Conservation (phyloP, 2,888 invertebrate genomes). For the Parapristionchus giblindavisi region DNA sequence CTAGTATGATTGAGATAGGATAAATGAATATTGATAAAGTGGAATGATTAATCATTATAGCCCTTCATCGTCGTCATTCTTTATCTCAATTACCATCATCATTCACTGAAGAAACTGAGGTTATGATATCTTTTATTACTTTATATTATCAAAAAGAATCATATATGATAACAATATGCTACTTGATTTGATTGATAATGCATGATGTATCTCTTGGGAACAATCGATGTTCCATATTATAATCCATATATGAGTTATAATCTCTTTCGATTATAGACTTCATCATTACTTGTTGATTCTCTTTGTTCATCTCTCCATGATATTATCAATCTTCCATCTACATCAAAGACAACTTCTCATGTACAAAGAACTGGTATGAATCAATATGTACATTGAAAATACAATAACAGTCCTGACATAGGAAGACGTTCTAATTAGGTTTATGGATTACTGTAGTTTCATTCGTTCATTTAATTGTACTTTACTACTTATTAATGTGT, state of each 20-base stretch:
- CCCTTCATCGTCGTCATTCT: constrained; percentile 25
- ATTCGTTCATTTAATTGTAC: too few species aligned
- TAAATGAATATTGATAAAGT: neutral
- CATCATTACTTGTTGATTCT: constrained; percentile 10
- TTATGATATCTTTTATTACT: neutral
- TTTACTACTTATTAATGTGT: too few species aligned
- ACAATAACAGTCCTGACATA: too few species aligned
- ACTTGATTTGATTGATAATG: neutral
- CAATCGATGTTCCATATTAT: neutral
- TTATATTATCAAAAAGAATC: neutral
- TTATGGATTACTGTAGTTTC: too few species aligned
- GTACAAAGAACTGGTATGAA: constrained; percentile 30
- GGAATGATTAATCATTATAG: neutral
- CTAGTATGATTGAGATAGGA: too few species aligned
- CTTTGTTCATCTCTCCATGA: constrained; percentile 34
- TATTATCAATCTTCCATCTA: neutral
- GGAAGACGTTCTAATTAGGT: too few species aligned
- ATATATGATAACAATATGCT: neutral
- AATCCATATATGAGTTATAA: neutral
- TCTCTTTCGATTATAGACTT: neutral
- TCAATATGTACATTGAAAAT: neutral
- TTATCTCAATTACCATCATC: constrained; percentile 29
- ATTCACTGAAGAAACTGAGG: constrained; percentile 23
- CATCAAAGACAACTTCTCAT: neutral
- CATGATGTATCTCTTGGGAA: neutral